These are phyloP conservation scores for Acridotheres tristis DNA, from an alignment of 2,797 vertebrate genomes.

Conservation along the genomic window DNA sequence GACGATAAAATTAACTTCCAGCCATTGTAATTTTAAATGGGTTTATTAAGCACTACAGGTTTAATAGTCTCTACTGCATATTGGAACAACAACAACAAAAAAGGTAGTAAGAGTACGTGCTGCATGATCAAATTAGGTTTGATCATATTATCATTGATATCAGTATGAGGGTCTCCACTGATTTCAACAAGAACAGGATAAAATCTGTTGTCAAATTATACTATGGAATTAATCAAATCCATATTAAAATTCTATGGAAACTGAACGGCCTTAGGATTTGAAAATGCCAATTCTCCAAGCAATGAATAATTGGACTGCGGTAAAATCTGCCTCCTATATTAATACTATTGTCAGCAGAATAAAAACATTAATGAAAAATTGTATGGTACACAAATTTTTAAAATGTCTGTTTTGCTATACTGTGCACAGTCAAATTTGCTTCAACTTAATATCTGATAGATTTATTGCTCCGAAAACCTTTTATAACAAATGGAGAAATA, in stretches of 20 bases:
- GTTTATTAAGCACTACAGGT: conserved; percentile 14
- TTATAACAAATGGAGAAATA: neutral
- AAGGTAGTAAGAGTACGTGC: neutral
- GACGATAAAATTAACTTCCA: conserved; percentile 47
- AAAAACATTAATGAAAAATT: conserved; percentile 10
- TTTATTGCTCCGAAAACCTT: neutral
- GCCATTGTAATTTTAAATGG: neutral
- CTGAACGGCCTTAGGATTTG: neutral
- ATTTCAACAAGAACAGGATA: neutral
- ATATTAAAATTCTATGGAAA: conserved; percentile 55
- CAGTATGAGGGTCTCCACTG: neutral
- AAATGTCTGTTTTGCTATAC: neutral
- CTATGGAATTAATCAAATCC: conserved; percentile 23
- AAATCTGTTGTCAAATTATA: neutral
- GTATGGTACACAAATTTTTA: neutral
- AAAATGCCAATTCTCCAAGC: neutral
- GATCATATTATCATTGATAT: neutral
- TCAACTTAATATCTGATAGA: neutral
- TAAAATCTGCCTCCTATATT: conserved; percentile 29
- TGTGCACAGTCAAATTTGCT: neutral
- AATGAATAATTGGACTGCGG: neutral
- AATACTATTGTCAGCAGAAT: conserved; percentile 40
- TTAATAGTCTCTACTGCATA: neutral
- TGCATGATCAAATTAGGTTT: neutral
- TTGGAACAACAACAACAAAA: neutral